phyloP scores from a whole-genome alignment of 2,113 vertebrate genomes.

The Bujurquina vittata region DNA sequence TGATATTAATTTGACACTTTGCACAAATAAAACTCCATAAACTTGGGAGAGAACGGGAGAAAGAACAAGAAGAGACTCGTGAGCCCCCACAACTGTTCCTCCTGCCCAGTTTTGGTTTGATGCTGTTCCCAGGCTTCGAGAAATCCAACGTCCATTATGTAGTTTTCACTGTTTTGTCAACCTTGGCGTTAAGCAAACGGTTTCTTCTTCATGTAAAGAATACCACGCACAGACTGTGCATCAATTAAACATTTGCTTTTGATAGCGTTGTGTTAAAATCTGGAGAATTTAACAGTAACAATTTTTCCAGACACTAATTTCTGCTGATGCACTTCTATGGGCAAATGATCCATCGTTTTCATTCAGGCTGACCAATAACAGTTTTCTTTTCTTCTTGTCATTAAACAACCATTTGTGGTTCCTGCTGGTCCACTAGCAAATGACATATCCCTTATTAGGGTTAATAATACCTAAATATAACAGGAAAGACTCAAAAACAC shows the following conservation, averaged over 20 bases:
- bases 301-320: background rate
- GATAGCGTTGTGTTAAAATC: background rate
- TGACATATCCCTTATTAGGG: background rate
- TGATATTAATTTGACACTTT: conserved; percentile 1
- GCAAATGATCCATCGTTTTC: accelerated
- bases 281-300: background rate
- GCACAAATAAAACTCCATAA: background rate
- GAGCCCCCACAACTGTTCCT: background rate
- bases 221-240: background rate
- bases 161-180: background rate
- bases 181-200: background rate
- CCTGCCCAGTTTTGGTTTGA: background rate
- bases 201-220: background rate
- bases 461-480: background rate
- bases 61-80: background rate
- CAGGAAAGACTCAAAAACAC: background rate
- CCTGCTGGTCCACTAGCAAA: background rate
- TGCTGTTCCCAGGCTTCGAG: background rate
- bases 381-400: background rate
- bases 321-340: background rate
- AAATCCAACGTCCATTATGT: background rate
- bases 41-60: background rate
- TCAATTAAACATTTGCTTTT: background rate
- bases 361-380: accelerated
- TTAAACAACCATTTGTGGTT: background rate